Percentiles rank a stretch among this genome's conserved stretches.
These are phyloP conservation scores for Melipona beecheii DNA, from an alignment of 2,888 invertebrate species.

Conservation along the genomic window DNA sequence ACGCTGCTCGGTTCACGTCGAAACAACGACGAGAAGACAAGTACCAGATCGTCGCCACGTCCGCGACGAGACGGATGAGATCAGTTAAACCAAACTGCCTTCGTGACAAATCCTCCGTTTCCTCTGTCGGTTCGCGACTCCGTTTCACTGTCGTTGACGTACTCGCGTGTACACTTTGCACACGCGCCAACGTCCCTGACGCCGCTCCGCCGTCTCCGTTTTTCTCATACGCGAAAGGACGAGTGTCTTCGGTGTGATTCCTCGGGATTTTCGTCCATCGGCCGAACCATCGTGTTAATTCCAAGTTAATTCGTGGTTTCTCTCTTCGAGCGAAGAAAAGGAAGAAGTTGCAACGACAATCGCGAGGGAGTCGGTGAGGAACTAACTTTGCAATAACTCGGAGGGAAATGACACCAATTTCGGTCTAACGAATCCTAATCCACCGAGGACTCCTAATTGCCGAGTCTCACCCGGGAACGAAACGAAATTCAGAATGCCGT, in stretches of 20 bases:
- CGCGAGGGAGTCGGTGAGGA: no score
- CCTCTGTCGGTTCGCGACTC: constrained; percentile 77
- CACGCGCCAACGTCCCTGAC: constrained; percentile 23
- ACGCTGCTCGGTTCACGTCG: constrained; percentile 50
- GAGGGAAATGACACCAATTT: background rate
- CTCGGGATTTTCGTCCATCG: constrained; percentile 62
- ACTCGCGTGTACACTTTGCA: constrained; percentile 53
- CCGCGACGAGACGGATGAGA: constrained; percentile 82
- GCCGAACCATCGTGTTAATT: constrained; percentile 27
- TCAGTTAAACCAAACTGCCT: constrained; percentile 83
- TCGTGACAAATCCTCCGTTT: constrained; percentile 83
- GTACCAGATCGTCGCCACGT: constrained; percentile 65
- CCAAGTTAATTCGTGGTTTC: background rate
- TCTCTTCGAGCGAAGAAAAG: background rate
- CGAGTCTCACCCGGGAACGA: constrained; percentile 17
- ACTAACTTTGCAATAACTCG: background rate
- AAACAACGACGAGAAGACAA: constrained; percentile 61
- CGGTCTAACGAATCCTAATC: constrained; percentile 12
- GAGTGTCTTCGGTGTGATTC: constrained; percentile 53
- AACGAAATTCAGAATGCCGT: constrained; percentile 42
- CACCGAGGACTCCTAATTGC: no score
- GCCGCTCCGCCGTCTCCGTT: constrained; percentile 39
- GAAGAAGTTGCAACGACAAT: background rate
- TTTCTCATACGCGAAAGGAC: constrained; percentile 62
- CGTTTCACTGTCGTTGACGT: constrained; percentile 63